Evolutionary conservation across 2,888 invertebrate species (phyloP), one percentile per base, ranked within the genome.

Genomic region (Fragum fragum): DNA sequence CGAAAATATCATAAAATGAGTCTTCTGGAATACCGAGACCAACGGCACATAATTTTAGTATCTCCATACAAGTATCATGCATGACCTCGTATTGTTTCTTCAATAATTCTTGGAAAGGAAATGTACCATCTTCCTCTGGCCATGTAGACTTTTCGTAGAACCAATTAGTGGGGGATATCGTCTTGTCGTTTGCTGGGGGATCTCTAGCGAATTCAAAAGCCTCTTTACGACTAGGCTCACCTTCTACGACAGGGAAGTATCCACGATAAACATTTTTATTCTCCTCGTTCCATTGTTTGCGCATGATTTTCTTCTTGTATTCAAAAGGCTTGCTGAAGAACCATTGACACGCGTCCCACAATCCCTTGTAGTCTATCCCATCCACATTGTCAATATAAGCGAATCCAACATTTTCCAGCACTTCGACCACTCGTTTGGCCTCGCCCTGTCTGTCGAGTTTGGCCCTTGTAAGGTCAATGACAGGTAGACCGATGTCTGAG

Each of bases 211-310:
- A 87, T 73, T 90, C 91, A 79, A 89, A 90, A 6, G 88, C 91
- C 66, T 91, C 90, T 47, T 91, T 91, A 39, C 85, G 76, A 42
- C 88, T 89, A 14, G 85, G 85, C 66, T 89, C 89, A 1, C 81
- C 88, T 21, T 76, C 69, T 16, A 88, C 87, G 0, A 89, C 85
- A 0, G 91, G 91, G 70, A 90, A 91, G 47, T 88, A 91, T 3
- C 91, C 91, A 9, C 91, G 80, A 73, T 89, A 91, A 5, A 88
- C 32, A 71, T 90, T 90, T 16, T 77, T 80, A 57, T 86, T 89
- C 47, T 87, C 86, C 1, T 87, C 87, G 61, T 88, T 88, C 90
- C 91, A 90, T 32, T 81, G 80, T 28, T 88, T 85, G 9, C 88
- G 76, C 69, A 87, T 79, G 28, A 90, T 59, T 36, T 75, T 80